Evolutionary conservation across 2,888 invertebrate genomes (phyloP), one percentile per base, ranked within the genome.

Genomic region (Heliconius charithonia): DNA sequence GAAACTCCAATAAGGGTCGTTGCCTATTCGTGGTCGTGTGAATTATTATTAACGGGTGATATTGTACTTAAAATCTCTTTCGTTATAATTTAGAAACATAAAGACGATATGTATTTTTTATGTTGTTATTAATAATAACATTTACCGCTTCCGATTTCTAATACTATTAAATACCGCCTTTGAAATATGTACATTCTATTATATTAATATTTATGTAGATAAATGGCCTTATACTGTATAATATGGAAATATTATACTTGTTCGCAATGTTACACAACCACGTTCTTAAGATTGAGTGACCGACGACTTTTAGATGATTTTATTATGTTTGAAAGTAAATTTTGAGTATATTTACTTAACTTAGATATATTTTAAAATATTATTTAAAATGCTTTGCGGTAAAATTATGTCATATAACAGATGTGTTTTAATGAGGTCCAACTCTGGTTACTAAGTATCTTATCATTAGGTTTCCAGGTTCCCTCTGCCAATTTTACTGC

Each of bases 261-360:
- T 51, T n/a, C 41, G 25, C 41, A 67, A 37, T 67, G n/a, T 67
- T 67, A 67, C 37, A 37, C 41, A 67, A n/a, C 32, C 66, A n/a
- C n/a, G 32, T 41, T 4, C 16, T 51, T 67, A 27, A 67, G 67
- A 67, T 37, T 41, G 67, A 67, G 41, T 67, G 13, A 41, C 67
- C 13, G 25, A n/a, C 41, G 37, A 22, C 19, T 67, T 12, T n/a
- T 22, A 41, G 41, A 67, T 29, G 37, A 67, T 1, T 67, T 22
- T n/a, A 22, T 12, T 67, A 37, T 67, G 32, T 66, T 66, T 37
- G 37, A 37, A 37, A 37, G 10, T 37, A 37, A 37, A 37, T 37
- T 37, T 37, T 37, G 37, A 37, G 2, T 37, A 37, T 37, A 9
- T 37, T 9, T 37, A 37, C 10, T 37, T 37, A 37, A 37, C 10